Evolutionary conservation across 1,140 invertebrate species (phyloP), one percentile per base, ranked within the genome.

Genomic region (Cydia splendana): DNA sequence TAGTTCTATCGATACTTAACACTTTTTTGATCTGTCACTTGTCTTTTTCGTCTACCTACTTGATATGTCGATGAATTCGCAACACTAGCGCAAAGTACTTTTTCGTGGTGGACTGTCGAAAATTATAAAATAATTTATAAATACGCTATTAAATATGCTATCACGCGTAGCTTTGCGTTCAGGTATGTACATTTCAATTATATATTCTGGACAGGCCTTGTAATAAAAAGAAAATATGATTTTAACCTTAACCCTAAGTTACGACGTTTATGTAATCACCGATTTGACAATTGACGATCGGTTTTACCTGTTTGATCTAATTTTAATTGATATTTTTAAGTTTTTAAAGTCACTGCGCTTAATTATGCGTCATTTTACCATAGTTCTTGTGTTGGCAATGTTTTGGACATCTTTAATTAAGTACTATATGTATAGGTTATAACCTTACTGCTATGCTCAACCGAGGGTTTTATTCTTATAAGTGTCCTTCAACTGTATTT

Each of bases 101-200:
- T 85, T 84, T 82, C 77, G 20, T 69, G 48, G 79, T 78, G 83
- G 85, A 77, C 79, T 87, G 85, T 87, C 81, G 83, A 77, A 83
- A 84, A 84, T 84, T 81, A 76, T 75, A 77, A 87, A 80, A 83
- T 78, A 82, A 80, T 77, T 81, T 71, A 77, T 77, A 84, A 86
- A 84, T 84, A 78, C 73, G 75, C 73, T 65, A 62, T 77, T 81
- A 82, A 92, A 91, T 85, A 94, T 94, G 93, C 82, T 94, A 85
- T 94, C 93, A 76, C 92, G 91, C 76, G 81, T 89, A 84, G 91
- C 93, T 89, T 90, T 92, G 85, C 92, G 93, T 90, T 89, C 89
- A 88, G 88, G 93, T 93, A 87, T 78, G 91, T 88, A 45, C 75
- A 69, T 62, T 76, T 79, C 71, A 62, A 76, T 45, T 48, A 51